Evolutionary conservation across 2,113 vertebrate genomes (phyloP).

Genomic region (Ptychochromis oligacanthus): DNA sequence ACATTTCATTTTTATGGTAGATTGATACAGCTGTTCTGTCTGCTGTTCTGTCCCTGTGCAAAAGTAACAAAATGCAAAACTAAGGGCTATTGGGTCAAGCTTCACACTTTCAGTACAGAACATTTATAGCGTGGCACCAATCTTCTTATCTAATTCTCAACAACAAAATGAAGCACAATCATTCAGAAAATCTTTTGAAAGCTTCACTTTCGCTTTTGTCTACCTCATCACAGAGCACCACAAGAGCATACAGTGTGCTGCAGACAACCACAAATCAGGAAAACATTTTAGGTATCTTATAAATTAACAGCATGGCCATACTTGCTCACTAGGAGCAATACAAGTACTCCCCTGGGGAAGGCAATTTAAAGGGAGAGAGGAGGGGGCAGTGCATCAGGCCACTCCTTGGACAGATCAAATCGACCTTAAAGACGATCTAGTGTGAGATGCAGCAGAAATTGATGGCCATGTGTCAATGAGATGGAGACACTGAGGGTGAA

Average conservation of each 20-base stretch:
- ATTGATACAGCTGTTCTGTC: neutral
- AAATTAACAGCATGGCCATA: slow-evolving; percentile 71
- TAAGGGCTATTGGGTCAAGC: neutral
- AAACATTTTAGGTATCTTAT: slow-evolving; percentile 75
- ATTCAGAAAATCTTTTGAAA: slow-evolving; percentile 32
- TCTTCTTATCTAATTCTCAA: neutral
- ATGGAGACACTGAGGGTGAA: slow-evolving; percentile 65
- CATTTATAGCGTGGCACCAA: neutral
- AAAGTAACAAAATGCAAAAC: neutral
- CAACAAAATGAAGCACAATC: neutral
- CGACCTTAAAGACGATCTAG: slow-evolving; percentile 70
- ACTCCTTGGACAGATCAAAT: slow-evolving; percentile 64
- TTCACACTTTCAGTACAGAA: neutral
- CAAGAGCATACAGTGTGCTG: neutral
- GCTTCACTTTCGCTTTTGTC: neutral
- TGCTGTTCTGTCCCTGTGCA: neutral
- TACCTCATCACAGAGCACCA: neutral
- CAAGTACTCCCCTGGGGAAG: slow-evolving; percentile 75
- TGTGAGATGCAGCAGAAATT: slow-evolving; percentile 67
- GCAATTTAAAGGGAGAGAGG: slow-evolving; percentile 61
- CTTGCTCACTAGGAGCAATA: slow-evolving; percentile 58
- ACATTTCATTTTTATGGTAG: neutral
- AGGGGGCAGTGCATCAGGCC: slow-evolving; percentile 51
- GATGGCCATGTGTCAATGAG: slow-evolving; percentile 73
- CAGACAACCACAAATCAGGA: slow-evolving; percentile 63